These are phyloP conservation scores for Bugula neritina DNA, from an alignment of 2,888 invertebrate genomes.

Conservation along the genomic window DNA sequence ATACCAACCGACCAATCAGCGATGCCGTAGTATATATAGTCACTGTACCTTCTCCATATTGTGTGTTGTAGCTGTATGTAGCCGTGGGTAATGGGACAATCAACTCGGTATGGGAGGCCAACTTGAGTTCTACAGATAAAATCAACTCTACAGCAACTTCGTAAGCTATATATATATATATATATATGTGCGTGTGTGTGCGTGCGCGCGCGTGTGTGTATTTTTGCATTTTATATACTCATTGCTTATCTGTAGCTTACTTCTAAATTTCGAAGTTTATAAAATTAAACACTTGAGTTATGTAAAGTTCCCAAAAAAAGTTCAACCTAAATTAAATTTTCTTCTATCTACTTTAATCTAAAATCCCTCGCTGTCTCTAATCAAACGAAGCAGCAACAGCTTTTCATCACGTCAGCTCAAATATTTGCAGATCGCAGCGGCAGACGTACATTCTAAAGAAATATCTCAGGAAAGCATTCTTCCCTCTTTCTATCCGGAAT, in stretches of 20 bases:
- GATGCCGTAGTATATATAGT: neutral
- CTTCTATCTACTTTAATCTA: too few relatives aligned
- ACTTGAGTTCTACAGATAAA: neutral
- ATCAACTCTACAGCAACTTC: neutral
- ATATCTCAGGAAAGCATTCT: slow-evolving; percentile 39
- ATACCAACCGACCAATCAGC: neutral
- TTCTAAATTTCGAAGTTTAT: too few relatives aligned
- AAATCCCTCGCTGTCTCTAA: too few relatives aligned
- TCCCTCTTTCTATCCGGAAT: slow-evolving; percentile 28
- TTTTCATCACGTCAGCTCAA: too few relatives aligned
- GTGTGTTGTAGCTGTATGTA: slow-evolving; percentile 18
- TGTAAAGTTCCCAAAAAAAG: too few relatives aligned
- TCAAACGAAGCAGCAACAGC: too few relatives aligned
- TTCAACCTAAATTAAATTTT: too few relatives aligned
- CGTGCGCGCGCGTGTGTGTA: too few relatives aligned
- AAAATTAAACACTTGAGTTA: too few relatives aligned
- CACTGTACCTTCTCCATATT: neutral
- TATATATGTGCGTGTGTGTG: too few relatives aligned
- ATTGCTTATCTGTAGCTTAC: too few relatives aligned
- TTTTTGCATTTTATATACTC: too few relatives aligned
- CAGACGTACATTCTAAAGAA: slow-evolving; percentile 41
- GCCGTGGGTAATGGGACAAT: neutral
- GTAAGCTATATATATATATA: neutral
- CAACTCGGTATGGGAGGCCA: slow-evolving; percentile 17
- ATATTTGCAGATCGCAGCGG: slow-evolving; percentile 31